Evolutionary conservation across 2,888 invertebrate species (phyloP), one percentile per base, ranked within the genome.

Genomic region (Ennomos erosarius): DNA sequence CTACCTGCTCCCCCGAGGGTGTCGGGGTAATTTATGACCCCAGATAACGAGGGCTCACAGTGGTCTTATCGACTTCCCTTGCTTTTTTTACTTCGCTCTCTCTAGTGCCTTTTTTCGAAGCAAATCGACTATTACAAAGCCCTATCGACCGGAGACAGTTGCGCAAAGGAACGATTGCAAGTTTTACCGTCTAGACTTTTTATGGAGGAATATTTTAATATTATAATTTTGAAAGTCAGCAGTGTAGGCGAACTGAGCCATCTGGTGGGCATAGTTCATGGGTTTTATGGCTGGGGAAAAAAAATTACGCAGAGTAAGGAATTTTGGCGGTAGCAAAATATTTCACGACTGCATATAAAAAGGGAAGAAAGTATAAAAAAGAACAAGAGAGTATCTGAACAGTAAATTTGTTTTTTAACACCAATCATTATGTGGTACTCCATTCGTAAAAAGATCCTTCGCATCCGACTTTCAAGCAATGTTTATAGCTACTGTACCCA

Each of bases 31-130:
- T 91, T 91, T 91, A 91, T 88, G 90, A 87, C 82, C 82, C 79
- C 74, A 87, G 91, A 91, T 91, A 91, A 90, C 90, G 89, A 90
- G 90, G 89, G 87, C 84, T 86, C 86, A 84, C 85, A 84, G 85
- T 84, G 83, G 86, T 83, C 88, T 91, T 90, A 90, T 90, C 90
- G 90, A 85, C 84, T 86, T 84, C 84, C 84, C 81, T 78, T 75
- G 77, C 72, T 78, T 78, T 85, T 88, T 88, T 87, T 86, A 82
- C 79, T 78, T 75, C 73, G 70, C 59, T 70, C 74, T 83, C 82
- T 85, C 87, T 77, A 81, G 84, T 85, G 80, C 77, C 80, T 85
- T 88, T 89, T 88, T 87, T 85, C 76, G 78, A 75, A 82, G 84
- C 85, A 88, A 89, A 90, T 88, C 87, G 89, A 76, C 86, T 84